Conservation (phyloP, 2,113 vertebrate genomes). For the Bothrops jararaca region DNA sequence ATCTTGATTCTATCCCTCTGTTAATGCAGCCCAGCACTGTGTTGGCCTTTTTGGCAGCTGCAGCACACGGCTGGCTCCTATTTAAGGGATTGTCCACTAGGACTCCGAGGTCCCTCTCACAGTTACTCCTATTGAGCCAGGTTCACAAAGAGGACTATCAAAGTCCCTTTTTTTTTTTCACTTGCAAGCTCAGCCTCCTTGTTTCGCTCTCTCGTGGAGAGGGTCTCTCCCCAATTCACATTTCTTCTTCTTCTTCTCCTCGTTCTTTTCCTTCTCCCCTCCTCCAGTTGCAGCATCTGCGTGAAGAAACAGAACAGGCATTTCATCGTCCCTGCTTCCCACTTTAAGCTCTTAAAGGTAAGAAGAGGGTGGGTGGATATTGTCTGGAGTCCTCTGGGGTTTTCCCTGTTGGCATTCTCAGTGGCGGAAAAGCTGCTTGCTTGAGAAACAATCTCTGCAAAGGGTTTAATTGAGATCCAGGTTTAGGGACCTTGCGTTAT, state of each 20-base stretch:
- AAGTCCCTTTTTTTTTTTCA: not conserved
- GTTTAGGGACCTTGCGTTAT: not conserved
- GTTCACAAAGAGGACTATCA: no score
- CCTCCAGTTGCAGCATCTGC: slow-evolving; percentile 90
- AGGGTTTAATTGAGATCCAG: not conserved
- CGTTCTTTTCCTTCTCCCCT: not conserved
- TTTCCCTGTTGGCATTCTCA: no score
- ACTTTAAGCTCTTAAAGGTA: slow-evolving; percentile 89
- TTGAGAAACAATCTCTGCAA: no score
- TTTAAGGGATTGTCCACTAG: no score
- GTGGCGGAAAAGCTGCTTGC: not conserved
- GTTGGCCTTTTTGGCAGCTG: no score
- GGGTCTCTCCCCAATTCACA: not conserved
- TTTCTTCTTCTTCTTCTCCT: no score
- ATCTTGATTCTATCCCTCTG: no score
- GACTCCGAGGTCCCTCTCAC: no score
- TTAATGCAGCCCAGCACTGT: no score
- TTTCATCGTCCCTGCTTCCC: slow-evolving; percentile 87
- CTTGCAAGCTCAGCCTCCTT: not conserved
- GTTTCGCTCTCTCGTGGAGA: not conserved
- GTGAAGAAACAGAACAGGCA: slow-evolving; percentile 93
- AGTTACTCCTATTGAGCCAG: no score
- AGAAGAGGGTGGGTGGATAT: slow-evolving; percentile 21
- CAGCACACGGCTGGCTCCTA: no score
- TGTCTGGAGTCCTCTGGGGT: not conserved